phyloP scores from a whole-genome alignment of 2,113 vertebrate species.

The Gymnocephalus cernua region DNA sequence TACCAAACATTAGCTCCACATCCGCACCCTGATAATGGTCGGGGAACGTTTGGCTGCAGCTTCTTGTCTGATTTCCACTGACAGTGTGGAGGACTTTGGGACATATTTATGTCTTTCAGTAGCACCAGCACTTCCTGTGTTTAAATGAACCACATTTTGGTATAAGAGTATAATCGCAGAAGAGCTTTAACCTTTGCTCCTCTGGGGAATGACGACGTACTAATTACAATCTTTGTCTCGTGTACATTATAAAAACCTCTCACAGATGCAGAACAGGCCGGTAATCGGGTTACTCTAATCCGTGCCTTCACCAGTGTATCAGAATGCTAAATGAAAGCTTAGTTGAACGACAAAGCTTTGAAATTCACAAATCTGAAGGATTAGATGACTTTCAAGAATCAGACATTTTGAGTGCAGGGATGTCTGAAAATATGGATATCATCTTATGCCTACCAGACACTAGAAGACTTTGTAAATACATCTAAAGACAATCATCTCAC shows the following conservation, averaged over 20 bases:
- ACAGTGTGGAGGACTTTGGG: not conserved
- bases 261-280: conserved; percentile 53
- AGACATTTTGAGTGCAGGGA: conserved; percentile 53
- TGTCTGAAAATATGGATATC: conserved; percentile 46
- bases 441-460: not conserved
- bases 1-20: too few species aligned
- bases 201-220: conserved; percentile 36
- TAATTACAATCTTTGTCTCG: conserved; percentile 67
- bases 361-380: conserved; percentile 73
- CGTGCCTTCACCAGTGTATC: conserved; percentile 71
- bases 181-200: conserved; percentile 35
- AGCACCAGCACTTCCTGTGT: not conserved
- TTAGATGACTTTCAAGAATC: conserved; percentile 72
- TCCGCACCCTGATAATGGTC: too few species aligned
- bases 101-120: not conserved
- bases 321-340: conserved; percentile 79
- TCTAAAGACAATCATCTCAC: too few species aligned
- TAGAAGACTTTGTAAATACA: too few species aligned
- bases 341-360: conserved; percentile 69
- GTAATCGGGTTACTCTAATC: conserved; percentile 79
- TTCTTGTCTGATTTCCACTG: not conserved
- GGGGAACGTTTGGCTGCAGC: too few species aligned
- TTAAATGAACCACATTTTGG: conserved; percentile 5
- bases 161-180: conserved; percentile 9
- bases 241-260: conserved; percentile 62